phyloP scores from a whole-genome alignment of 2,113 vertebrate genomes.

The Scomber colias region DNA sequence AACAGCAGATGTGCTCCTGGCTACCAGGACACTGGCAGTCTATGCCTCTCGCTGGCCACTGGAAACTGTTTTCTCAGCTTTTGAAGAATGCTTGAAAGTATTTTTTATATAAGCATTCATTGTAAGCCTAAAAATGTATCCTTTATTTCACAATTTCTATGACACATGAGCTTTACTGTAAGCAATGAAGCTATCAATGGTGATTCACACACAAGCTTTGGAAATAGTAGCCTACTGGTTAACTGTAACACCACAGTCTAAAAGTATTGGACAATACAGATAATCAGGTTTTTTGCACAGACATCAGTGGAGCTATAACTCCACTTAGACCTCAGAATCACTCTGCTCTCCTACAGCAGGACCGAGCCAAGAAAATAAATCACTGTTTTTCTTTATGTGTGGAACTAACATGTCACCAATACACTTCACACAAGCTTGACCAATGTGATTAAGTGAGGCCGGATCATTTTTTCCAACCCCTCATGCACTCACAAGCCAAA shows the following conservation, averaged over 20 bases:
- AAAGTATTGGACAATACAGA: neutral
- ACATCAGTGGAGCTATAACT: no score
- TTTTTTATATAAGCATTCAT: neutral
- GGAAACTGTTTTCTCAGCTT: conserved; percentile 18
- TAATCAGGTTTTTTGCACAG: neutral
- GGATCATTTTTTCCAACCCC: conserved; percentile 21
- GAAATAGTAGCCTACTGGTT: neutral
- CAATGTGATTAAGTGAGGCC: neutral
- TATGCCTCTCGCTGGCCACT: neutral
- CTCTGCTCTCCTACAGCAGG: neutral
- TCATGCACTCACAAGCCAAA: conserved; percentile 36
- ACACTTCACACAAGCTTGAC: conserved; percentile 11
- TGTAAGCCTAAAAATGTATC: neutral
- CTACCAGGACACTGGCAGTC: conserved; percentile 33
- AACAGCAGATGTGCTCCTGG: conserved; percentile 56
- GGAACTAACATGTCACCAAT: neutral
- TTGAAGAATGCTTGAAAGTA: neutral
- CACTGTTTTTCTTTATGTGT: neutral
- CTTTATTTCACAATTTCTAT: conserved; percentile 6
- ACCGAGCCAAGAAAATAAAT: neutral
- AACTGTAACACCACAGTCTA: neutral
- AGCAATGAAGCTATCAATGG: neutral
- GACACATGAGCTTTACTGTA: neutral
- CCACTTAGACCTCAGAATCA: no score
- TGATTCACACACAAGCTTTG: neutral